Evolutionary conservation across 2,888 invertebrate genomes (phyloP).

Genomic region (Tenodera sinensis): DNA sequence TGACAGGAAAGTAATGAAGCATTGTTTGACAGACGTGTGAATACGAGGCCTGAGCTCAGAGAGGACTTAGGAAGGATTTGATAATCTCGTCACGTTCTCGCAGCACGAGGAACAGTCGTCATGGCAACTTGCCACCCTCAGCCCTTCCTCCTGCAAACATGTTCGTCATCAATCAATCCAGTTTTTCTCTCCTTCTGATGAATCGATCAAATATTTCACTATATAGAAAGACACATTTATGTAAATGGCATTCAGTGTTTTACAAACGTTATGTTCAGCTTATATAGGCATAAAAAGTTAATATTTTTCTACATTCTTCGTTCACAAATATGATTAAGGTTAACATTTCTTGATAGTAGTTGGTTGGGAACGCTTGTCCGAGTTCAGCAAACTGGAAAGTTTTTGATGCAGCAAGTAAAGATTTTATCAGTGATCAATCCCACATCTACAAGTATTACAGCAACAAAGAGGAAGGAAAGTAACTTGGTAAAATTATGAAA

Average conservation of each 20-base stretch:
- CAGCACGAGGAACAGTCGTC: neutral
- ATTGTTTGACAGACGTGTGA: neutral
- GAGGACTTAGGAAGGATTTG: neutral
- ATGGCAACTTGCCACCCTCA: neutral
- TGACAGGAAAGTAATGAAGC: no score
- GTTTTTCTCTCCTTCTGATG: neutral
- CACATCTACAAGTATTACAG: no score
- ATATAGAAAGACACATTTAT: neutral
- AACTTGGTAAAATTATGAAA: no score
- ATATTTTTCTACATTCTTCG: no score
- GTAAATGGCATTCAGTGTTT: neutral
- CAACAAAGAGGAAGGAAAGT: no score
- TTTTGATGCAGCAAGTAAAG: no score
- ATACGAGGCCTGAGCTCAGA: neutral
- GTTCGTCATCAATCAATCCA: neutral
- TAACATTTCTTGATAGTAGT: no score
- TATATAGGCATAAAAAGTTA: no score
- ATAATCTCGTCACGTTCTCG: neutral
- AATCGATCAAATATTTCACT: neutral
- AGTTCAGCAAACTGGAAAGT: no score
- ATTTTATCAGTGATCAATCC: no score
- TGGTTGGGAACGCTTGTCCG: no score
- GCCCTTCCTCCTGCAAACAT: neutral
- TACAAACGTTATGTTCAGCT: neutral
- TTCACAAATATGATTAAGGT: no score